These are phyloP conservation scores for Pocillopora meandrina DNA, from an alignment of 92 coral and sea anemone genomes.

Conservation along the genomic window DNA sequence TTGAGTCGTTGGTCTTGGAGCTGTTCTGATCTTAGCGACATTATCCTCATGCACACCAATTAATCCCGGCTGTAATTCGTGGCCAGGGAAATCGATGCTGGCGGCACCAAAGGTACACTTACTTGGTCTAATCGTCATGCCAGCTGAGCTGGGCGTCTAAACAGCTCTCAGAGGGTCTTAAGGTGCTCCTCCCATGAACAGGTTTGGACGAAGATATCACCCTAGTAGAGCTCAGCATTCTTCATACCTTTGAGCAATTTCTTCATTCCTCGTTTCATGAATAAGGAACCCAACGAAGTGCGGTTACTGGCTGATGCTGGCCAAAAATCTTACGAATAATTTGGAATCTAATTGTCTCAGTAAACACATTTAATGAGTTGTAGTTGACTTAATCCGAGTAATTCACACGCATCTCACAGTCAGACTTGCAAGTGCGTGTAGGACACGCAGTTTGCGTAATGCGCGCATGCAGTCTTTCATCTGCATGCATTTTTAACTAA, in stretches of 20 bases:
- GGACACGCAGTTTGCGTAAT: too few species aligned
- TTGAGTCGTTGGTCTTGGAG: constrained; percentile 42
- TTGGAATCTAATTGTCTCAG: too few species aligned
- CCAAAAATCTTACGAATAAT: too few species aligned
- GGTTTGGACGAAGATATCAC: constrained; percentile 33
- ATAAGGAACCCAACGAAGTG: too few species aligned
- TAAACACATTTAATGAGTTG: too few species aligned
- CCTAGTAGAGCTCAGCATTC: constrained; percentile 30
- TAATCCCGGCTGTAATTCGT: constrained; percentile 20
- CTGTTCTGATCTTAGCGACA: constrained; percentile 14
- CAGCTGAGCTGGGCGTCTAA: constrained; percentile 33
- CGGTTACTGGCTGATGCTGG: too few species aligned
- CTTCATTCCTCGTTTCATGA: constrained; percentile 45
- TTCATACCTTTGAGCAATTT: constrained; percentile 35
- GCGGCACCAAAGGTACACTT: constrained; percentile 31
- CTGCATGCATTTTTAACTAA: too few species aligned
- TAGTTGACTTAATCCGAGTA: too few species aligned
- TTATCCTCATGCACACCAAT: constrained; percentile 34
- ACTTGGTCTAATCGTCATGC: constrained; percentile 45
- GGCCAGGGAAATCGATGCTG: constrained; percentile 42
- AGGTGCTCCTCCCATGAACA: constrained; percentile 5
- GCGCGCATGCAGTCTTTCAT: too few species aligned
- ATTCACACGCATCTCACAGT: too few species aligned
- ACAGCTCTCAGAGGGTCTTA: constrained; percentile 15
- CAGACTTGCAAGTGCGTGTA: too few species aligned